phyloP scores from a whole-genome alignment of 2,113 vertebrate genomes.

The Chascanopsetta lugubris region DNA sequence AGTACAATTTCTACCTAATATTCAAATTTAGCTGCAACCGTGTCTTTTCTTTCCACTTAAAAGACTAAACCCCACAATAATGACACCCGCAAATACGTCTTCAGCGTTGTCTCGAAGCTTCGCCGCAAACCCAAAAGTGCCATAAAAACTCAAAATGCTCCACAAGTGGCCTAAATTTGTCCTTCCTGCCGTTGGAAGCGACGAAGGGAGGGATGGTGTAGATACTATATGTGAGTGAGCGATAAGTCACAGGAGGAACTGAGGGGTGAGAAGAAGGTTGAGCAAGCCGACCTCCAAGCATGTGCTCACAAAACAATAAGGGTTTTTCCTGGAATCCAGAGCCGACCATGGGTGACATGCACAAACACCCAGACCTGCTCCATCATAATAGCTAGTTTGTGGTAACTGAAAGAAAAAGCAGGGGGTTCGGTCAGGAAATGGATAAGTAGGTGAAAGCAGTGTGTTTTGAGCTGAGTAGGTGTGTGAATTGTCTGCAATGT shows the following conservation, averaged over 20 bases:
- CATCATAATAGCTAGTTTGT: slow-evolving; percentile 58
- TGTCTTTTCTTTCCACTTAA: slow-evolving; percentile 35
- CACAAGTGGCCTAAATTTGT: slow-evolving; percentile 34
- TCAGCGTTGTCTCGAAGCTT: slow-evolving; percentile 8
- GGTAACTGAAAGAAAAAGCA: slow-evolving; percentile 57
- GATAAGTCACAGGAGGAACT: slow-evolving; percentile 32
- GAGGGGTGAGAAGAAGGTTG: slow-evolving; percentile 26
- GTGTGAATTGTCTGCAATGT: slow-evolving; percentile 47
- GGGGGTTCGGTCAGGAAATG: slow-evolving; percentile 55
- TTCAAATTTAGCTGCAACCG: slow-evolving; percentile 8
- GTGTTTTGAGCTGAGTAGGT: slow-evolving; percentile 46
- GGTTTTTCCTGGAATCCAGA: slow-evolving; percentile 54
- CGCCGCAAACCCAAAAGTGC: slow-evolving; percentile 20
- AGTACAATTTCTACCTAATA: slow-evolving; percentile 30
- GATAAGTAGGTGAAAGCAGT: slow-evolving; percentile 49
- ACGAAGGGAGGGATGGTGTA: slow-evolving; percentile 20
- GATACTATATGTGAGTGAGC: slow-evolving; percentile 8
- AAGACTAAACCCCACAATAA: slow-evolving; percentile 9
- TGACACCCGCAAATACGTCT: slow-evolving; percentile 25
- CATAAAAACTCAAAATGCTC: slow-evolving; percentile 4
- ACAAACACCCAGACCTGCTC: slow-evolving; percentile 47
- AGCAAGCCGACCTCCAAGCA: slow-evolving; percentile 51
- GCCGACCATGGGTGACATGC: slow-evolving; percentile 42
- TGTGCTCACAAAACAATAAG: slow-evolving; percentile 45
- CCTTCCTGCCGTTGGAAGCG: slow-evolving; percentile 26